Evolutionary conservation across 1,140 invertebrate genomes (phyloP), one percentile per base, ranked within the genome.

Genomic region (Amyelois transitella): DNA sequence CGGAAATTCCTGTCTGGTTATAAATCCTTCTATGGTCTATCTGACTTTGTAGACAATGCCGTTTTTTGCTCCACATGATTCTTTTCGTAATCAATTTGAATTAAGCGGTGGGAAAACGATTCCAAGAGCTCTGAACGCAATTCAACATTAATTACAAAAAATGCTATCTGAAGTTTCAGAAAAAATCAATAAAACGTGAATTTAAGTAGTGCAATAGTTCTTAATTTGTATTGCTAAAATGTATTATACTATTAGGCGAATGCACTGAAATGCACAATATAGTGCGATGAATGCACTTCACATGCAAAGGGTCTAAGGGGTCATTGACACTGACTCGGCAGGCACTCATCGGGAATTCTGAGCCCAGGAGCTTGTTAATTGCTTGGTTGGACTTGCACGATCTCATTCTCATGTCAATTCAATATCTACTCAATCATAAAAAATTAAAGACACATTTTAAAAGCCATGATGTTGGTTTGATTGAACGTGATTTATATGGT

Each of bases 1-100:
- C 45, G 53, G 53, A 55, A 21, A 55, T 55, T 38, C 53, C 53
- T 49, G 45, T 55, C 44, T 55, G 14, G 19, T n/a, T n/a, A 22
- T 24, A 45, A 51, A 38, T 18, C 49, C 49, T 32, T 18, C 8
- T 47, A 14, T 6, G 1, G 32, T 5, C 1, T 14, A 38, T 38
- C n/a, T 38, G 32, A 14, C 32, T 38, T 38, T 14, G 32, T 14
- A 38, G 32, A 38, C 32, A 38, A 38, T 38, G 12, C 12, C 1
- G 32, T 14, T 38, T 38, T 38, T 14, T 14, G 4, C 25, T 32
- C 7, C 3, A 5, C n/a, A 14, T 38, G n/a, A 5, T 24, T 3
- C 28, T 38, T 38, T 38, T 14, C 12, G 32, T 38, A 38, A 38
- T 38, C 32, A 6, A 14, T 14, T 38, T 8, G 32, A 14, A 38